Conservation (phyloP, 2,888 invertebrate species). For the Opisthograptis luteolata region DNA sequence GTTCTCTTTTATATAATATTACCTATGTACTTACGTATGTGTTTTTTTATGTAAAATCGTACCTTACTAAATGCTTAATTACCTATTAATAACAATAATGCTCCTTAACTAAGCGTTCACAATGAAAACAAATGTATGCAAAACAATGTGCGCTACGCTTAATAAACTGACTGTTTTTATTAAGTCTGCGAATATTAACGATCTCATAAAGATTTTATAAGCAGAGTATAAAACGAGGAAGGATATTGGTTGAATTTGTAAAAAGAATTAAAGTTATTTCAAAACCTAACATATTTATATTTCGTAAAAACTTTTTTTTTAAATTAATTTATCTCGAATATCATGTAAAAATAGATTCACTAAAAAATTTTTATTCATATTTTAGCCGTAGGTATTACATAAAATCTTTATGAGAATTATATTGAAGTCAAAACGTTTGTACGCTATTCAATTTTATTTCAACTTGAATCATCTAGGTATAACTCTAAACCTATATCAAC, state of each 20-base stretch:
- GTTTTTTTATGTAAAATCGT: neutral
- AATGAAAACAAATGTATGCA: neutral
- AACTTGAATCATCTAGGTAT: conserved; percentile 2
- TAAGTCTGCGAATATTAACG: neutral
- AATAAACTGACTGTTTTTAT: conserved; percentile 1
- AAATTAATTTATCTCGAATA: too few relatives aligned
- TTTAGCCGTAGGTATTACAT: neutral
- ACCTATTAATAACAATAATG: conserved; percentile 1
- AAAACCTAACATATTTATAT: too few relatives aligned
- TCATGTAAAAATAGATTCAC: too few relatives aligned
- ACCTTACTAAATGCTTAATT: conserved; percentile 1
- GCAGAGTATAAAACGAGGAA: neutral
- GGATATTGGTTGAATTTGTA: neutral
- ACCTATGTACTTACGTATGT: neutral
- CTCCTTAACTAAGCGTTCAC: neutral
- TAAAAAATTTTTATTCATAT: too few relatives aligned
- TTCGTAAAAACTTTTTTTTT: neutral
- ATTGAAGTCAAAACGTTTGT: neutral
- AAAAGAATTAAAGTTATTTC: neutral
- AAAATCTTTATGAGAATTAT: neutral
- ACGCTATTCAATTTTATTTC: neutral
- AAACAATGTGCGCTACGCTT: conserved; percentile 18
- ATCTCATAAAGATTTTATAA: conserved; percentile 4
- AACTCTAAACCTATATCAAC: conserved; percentile 12
- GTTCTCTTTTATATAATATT: too few relatives aligned